Evolutionary conservation across 2,113 vertebrate genomes (phyloP).

Genomic region (Siphamia tubifer): DNA sequence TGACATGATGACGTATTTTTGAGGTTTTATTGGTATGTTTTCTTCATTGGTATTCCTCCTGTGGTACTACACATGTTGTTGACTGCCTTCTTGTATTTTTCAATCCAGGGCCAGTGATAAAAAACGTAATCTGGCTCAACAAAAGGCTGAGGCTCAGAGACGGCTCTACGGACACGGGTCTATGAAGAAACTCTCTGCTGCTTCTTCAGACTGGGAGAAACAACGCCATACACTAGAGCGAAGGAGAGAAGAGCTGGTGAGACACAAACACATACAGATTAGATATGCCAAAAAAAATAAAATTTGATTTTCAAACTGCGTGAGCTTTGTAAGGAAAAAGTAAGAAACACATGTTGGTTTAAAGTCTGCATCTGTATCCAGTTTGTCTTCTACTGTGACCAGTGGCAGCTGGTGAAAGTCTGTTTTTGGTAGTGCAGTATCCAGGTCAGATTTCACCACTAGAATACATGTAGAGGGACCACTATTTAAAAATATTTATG

Average conservation of each 20-base stretch:
- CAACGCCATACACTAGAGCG: conserved; percentile 92
- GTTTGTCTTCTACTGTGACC: no score
- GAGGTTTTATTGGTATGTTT: neutral
- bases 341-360: no score
- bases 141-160: conserved; percentile 95
- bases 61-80: neutral
- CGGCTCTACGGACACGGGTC: conserved; percentile 94
- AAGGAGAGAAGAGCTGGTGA: conserved; percentile 93
- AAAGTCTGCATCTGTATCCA: no score
- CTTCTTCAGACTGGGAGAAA: conserved; percentile 94
- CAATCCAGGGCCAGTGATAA: conserved; percentile 92
- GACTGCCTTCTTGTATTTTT: neutral
- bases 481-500: no score
- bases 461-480: no score
- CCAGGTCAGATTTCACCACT: no score
- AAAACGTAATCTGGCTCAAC: conserved; percentile 93
- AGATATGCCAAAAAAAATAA: neutral
- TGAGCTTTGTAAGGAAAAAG: no score
- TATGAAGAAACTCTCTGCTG: conserved; percentile 86
- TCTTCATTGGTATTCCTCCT: neutral
- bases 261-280: neutral
- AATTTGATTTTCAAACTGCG: neutral
- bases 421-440: no score
- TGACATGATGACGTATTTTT: no score
- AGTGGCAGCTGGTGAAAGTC: no score